Conservation (phyloP, 2,888 invertebrate species). For the Drosophila meridiana region DNA sequence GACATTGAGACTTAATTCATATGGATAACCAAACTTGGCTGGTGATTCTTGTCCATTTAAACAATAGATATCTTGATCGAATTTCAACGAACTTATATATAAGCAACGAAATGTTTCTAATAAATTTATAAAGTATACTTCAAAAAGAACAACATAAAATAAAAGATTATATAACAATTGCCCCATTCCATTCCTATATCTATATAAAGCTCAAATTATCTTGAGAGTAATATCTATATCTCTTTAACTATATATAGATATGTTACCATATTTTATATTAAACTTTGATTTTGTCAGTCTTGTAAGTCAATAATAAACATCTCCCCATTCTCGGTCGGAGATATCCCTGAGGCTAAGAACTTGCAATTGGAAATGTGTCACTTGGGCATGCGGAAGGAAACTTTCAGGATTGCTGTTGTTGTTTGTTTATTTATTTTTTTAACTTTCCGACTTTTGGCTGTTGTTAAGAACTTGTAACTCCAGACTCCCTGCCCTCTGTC, state of each 20-base stretch:
- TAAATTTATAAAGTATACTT: too few species aligned
- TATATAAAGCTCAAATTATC: too few species aligned
- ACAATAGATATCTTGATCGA: too few species aligned
- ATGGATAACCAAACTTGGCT: too few species aligned
- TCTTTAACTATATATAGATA: neutral
- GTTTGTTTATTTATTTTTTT: constrained; percentile 12
- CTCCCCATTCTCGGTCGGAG: neutral
- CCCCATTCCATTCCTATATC: too few species aligned
- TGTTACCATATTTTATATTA: neutral
- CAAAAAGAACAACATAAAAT: too few species aligned
- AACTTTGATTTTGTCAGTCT: constrained; percentile 21
- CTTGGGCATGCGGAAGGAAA: constrained; percentile 58
- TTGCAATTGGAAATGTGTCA: constrained; percentile 71
- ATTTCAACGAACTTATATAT: too few species aligned
- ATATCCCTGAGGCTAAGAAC: constrained; percentile 28
- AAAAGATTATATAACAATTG: too few species aligned
- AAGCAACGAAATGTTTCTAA: too few species aligned
- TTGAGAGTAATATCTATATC: neutral
- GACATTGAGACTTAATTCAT: too few species aligned
- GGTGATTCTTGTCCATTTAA: too few species aligned
- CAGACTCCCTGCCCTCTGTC: neutral
- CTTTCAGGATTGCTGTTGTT: constrained; percentile 43
- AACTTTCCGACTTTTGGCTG: constrained; percentile 40
- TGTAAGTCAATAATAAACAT: constrained; percentile 37
- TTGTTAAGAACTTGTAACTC: constrained; percentile 40